Evolutionary conservation across 2,888 invertebrate genomes (phyloP).

Genomic region (Tridacna gigas): DNA sequence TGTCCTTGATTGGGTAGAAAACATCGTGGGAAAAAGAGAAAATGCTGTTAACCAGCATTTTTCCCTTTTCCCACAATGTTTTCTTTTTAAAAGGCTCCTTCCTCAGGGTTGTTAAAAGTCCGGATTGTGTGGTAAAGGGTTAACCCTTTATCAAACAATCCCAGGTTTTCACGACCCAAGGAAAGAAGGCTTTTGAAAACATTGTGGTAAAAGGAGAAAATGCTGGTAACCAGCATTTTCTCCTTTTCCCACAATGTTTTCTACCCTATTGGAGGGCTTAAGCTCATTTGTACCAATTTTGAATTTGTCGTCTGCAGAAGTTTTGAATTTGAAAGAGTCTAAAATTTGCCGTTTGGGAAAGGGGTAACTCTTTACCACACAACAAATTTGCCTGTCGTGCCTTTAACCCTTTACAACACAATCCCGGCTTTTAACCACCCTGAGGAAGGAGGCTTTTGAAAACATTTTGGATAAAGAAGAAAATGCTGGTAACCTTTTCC

Average conservation of each 20-base stretch:
- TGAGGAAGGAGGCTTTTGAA: no score
- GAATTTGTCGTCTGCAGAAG: neutral
- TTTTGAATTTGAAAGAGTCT: neutral
- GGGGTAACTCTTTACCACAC: neutral
- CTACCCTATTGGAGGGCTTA: neutral
- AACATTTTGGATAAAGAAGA: no score
- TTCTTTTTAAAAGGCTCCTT: neutral
- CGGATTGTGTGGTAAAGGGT: no score
- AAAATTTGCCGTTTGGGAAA: neutral
- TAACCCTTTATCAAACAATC: no score
- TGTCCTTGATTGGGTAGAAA: no score
- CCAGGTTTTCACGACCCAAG: no score
- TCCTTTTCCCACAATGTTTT: neutral
- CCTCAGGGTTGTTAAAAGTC: no score
- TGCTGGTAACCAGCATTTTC: neutral
- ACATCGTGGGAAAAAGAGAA: slow-evolving; percentile 7
- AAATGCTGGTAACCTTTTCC: no score
- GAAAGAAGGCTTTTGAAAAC: no score
- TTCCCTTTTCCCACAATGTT: neutral
- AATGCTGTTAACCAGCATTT: neutral
- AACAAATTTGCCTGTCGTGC: neutral
- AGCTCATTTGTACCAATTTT: neutral
- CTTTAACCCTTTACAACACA: no score
- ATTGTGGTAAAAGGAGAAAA: neutral
- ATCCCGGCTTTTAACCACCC: no score